Conservation (phyloP, 2,888 invertebrate species). For the Drosophila colorata region DNA sequence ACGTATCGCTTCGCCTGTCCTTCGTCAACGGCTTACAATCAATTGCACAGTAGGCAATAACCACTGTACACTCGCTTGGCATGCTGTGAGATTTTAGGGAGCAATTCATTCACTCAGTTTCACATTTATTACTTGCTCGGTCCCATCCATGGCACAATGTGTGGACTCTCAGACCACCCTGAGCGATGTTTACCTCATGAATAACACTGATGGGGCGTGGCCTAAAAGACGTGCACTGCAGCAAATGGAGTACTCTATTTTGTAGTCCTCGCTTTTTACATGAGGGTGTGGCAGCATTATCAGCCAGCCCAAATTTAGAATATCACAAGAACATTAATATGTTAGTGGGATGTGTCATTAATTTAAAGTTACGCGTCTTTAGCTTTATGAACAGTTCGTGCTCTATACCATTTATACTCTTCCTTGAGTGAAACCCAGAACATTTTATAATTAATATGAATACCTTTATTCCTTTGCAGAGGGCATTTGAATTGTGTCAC, state of each 20-base stretch:
- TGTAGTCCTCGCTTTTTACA: neutral
- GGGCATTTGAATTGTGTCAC: no score
- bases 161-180: conserved; percentile 46
- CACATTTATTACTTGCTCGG: conserved; percentile 17
- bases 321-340: conserved; percentile 30
- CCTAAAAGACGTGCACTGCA: neutral
- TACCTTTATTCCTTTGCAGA: no score
- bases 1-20: neutral
- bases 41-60: conserved; percentile 16
- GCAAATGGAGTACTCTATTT: neutral
- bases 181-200: no score
- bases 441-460: no score
- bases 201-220: conserved; percentile 41
- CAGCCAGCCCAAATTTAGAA: conserved; percentile 58
- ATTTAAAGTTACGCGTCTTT: no score
- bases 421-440: no score
- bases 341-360: conserved; percentile 12
- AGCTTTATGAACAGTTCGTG: no score
- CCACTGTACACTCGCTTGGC: neutral
- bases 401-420: no score
- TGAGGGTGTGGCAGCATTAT: conserved; percentile 54
- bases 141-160: conserved; percentile 50
- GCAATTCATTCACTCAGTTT: conserved; percentile 26
- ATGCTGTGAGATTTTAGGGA: conserved; percentile 5
- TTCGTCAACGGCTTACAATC: neutral